Evolutionary conservation across 2,113 vertebrate species (phyloP), one percentile per base, ranked within the genome.

Genomic region (Erythrocebus patas): DNA sequence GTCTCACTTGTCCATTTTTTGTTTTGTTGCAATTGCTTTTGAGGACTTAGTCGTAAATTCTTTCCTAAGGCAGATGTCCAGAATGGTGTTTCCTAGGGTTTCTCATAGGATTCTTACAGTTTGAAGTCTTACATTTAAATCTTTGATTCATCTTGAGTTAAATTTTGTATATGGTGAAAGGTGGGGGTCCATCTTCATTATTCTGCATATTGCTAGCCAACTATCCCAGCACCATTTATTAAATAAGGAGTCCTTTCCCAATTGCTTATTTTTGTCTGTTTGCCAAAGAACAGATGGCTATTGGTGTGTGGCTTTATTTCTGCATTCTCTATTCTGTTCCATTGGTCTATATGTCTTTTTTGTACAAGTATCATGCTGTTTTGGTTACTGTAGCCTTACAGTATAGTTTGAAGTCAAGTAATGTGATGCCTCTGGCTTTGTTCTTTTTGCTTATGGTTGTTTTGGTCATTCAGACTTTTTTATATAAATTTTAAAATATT

Each of bases 401-500:
- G 30, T 35, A 68, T 16, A 35, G 64, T 68, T 68, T 68, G 27
- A 32, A 16, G 12, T 68, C 14, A 32, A 35, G 64, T 35, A 66
- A 35, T 66, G 30, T 68, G 32, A 68, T 68, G 32, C 14, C 14
- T 35, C 64, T 3, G 12, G 32, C 64, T 68, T 68, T 68, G 64
- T 35, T 68, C 32, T 35, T 68, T 35, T 68, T 68, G 64, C 64
- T 35, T 32, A 68, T 13, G 13, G 14, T 68, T 68, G 64, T 68
- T 68, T 68, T 35, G 64, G 32, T 14, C 32, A 35, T 68, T 68
- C 6, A 17, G 11, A 32, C 32, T 68, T 35, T 68, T 66, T 68
- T 0, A 32, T 68, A 8, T 35, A n/a, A n/a, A n/a, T 70, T 70
- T 35, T n/a, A n/a, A 17, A n/a, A 16, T 70, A 18, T 6, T n/a